These are phyloP conservation scores for Apogon talboti DNA, from an alignment of 2,797 vertebrate species.

Conservation along the genomic window DNA sequence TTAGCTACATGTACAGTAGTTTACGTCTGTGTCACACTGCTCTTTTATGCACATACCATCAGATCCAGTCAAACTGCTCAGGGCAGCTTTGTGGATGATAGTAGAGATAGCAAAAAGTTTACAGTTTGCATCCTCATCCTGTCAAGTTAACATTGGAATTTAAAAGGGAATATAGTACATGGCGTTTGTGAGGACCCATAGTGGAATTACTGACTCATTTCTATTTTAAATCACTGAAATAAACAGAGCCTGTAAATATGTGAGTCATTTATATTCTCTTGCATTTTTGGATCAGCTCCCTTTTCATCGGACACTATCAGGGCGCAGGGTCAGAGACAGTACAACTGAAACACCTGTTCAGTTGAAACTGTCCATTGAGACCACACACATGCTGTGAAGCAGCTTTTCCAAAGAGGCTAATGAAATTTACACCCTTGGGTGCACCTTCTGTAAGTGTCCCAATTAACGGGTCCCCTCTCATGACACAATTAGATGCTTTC, in stretches of 20 bases:
- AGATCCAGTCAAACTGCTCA: slow-evolving; percentile 10
- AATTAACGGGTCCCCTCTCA: slow-evolving; percentile 39
- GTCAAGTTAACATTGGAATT: not conserved
- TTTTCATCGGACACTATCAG: not conserved
- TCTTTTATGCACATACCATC: not conserved
- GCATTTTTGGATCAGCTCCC: not conserved
- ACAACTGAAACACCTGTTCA: slow-evolving; percentile 20
- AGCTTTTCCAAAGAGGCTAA: slow-evolving; percentile 31
- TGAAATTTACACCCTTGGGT: slow-evolving; percentile 46
- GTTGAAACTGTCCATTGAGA: slow-evolving; percentile 2
- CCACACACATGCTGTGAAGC: slow-evolving; percentile 9
- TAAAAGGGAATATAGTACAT: not conserved
- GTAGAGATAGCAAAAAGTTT: not conserved
- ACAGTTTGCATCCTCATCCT: not conserved
- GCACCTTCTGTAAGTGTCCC: slow-evolving; percentile 26
- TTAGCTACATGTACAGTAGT: too few species aligned
- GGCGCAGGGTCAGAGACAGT: not conserved
- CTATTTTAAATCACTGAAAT: not conserved
- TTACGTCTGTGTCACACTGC: too few species aligned
- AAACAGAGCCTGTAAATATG: too few species aligned
- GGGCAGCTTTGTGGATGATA: not conserved
- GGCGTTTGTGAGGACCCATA: not conserved
- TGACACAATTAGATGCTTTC: not conserved
- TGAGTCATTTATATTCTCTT: not conserved
- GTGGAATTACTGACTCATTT: not conserved